Percentiles rank a stretch among this genome's conserved stretches.
phyloP scores from a whole-genome alignment of 2,113 vertebrate genomes.

The Himantopus leucocephalus region DNA sequence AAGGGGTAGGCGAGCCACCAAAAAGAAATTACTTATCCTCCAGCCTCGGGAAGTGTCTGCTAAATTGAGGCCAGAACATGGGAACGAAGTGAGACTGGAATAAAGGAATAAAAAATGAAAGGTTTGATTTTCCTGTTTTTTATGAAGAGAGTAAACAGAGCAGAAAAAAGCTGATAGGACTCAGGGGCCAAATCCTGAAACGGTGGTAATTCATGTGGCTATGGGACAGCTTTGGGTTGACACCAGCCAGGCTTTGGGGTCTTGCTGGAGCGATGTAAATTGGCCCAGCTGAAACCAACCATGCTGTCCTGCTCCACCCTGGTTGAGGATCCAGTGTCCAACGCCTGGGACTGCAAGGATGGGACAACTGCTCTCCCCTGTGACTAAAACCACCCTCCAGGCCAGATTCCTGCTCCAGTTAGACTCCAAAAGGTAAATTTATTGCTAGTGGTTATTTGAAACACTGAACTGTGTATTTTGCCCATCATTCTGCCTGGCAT shows the following conservation, averaged over 20 bases:
- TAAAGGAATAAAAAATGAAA: neutral
- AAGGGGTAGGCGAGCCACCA: neutral
- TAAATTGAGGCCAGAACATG: neutral
- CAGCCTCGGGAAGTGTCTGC: neutral
- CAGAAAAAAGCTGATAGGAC: neutral
- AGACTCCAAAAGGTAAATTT: constrained; percentile 19
- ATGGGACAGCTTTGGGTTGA: neutral
- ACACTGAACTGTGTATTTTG: neutral
- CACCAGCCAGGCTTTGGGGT: neutral
- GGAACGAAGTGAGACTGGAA: neutral
- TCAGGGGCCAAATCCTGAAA: neutral
- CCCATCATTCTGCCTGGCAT: neutral
- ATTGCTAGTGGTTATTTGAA: neutral
- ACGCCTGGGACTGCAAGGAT: rapidly evolving
- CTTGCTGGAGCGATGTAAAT: neutral
- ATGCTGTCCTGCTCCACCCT: neutral
- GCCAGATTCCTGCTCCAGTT: neutral
- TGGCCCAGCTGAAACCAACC: neutral
- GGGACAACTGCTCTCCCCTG: neutral
- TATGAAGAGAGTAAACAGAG: neutral
- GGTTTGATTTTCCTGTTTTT: neutral
- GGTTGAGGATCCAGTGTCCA: neutral
- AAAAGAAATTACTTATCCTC: constrained; percentile 16
- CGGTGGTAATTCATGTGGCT: neutral
- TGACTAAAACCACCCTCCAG: neutral